phyloP scores from a whole-genome alignment of 2,113 vertebrate species.

The Cyphomyrus plagiostoma region DNA sequence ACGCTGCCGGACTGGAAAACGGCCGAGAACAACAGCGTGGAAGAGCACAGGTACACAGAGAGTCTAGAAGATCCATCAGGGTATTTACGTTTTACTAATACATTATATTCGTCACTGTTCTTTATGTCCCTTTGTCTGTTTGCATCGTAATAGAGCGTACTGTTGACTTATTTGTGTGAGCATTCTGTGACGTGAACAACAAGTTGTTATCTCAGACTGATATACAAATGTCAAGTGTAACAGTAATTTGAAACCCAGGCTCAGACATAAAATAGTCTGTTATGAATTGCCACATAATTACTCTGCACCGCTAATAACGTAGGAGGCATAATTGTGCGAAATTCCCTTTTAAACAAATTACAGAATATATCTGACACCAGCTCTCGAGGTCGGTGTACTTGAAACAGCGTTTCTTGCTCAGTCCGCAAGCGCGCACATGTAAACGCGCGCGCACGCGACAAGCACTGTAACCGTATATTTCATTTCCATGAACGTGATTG shows the following conservation, averaged over 20 bases:
- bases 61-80: conserved; percentile 42
- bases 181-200: background rate
- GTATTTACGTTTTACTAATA: conserved; percentile 34
- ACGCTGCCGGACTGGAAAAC: conserved; percentile 89
- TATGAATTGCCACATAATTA: background rate
- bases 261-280: background rate
- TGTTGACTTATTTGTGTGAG: background rate
- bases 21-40: conserved; percentile 74
- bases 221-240: background rate
- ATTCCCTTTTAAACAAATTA: background rate
- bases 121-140: conserved; percentile 7
- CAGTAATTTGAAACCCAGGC: background rate
- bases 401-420: background rate
- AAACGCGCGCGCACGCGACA: background rate
- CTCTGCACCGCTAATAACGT: background rate
- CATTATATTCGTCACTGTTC: conserved; percentile 20
- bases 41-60: conserved; percentile 89
- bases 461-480: background rate
- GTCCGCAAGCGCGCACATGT: background rate
- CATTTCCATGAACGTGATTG: background rate
- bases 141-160: background rate
- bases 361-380: background rate
- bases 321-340: background rate
- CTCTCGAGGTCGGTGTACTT: background rate
- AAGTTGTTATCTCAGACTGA: background rate